A percentile compares a stretch with the other conserved stretches of the same genome.
Evolutionary conservation across 2,113 vertebrate species (phyloP).

Genomic region (Thinocorus orbignyianus): DNA sequence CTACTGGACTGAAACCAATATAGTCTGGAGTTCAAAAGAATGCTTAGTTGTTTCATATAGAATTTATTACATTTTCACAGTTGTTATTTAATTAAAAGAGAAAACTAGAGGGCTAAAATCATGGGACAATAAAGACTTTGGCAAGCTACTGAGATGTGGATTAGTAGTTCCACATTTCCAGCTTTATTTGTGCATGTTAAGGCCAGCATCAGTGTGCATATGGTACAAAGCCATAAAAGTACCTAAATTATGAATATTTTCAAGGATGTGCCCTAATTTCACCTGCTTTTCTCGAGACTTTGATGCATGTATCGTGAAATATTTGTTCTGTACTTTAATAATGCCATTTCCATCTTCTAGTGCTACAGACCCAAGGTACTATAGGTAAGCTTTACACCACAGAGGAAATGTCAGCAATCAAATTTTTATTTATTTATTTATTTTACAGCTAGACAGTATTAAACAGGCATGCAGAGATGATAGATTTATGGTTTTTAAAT

Average conservation of each 20-base stretch:
- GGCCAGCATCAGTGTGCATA: not conserved
- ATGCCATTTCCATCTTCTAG: not conserved
- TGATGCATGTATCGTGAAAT: not conserved
- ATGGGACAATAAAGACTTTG: slow-evolving; percentile 26
- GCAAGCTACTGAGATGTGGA: slow-evolving; percentile 12
- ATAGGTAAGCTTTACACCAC: not conserved
- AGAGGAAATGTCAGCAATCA: not conserved
- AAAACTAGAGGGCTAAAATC: slow-evolving; percentile 19
- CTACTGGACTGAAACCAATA: slow-evolving; percentile 23
- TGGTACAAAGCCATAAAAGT: not conserved
- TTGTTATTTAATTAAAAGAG: slow-evolving; percentile 41
- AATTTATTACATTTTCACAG: slow-evolving; percentile 38
- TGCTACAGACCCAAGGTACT: not conserved
- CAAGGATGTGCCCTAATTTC: not conserved
- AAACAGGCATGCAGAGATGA: not conserved
- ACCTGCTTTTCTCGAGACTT: not conserved
- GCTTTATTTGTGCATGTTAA: slow-evolving; percentile 1
- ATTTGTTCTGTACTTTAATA: not conserved
- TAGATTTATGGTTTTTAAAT: not conserved
- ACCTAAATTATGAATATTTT: not conserved
- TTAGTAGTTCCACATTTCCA: slow-evolving; percentile 15
- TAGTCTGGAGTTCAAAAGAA: not conserved
- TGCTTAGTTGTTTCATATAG: not conserved
- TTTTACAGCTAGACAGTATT: not conserved
- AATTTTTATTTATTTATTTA: not conserved